Evolutionary conservation across 2,797 vertebrate species (phyloP).

Genomic region (Okamejei kenojei): DNA sequence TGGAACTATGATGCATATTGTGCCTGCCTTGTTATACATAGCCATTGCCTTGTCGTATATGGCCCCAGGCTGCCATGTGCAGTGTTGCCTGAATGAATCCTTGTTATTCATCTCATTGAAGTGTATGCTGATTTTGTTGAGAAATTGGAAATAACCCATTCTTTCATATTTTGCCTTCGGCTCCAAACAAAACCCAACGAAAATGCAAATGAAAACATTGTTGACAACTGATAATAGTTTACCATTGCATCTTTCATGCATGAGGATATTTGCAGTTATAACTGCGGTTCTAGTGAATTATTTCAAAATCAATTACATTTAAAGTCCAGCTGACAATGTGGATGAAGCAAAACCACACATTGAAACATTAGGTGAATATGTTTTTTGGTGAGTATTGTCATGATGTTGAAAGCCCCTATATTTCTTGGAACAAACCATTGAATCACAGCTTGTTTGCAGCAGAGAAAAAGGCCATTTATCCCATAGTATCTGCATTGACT

Average conservation of each 20-base stretch:
- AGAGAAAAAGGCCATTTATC: too few species aligned
- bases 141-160: slow-evolving; percentile 83
- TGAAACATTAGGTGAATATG: not conserved
- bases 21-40: slow-evolving; percentile 87
- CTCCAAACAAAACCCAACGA: slow-evolving; percentile 92
- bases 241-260: slow-evolving; percentile 78
- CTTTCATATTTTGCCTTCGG: slow-evolving; percentile 94
- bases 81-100: slow-evolving; percentile 87
- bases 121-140: slow-evolving; percentile 92
- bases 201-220: slow-evolving; percentile 95
- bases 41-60: slow-evolving; percentile 63
- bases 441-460: not conserved
- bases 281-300: slow-evolving; percentile 59
- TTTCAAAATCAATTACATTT: not conserved
- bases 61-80: slow-evolving; percentile 92
- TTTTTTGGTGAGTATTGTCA: not conserved
- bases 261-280: slow-evolving; percentile 84
- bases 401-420: not conserved
- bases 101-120: slow-evolving; percentile 97
- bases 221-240: slow-evolving; percentile 93
- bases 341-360: not conserved
- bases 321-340: not conserved
- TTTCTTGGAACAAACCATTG: not conserved
- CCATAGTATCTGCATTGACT: too few species aligned
- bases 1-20: slow-evolving; percentile 87